A percentile compares a stretch with the other conserved stretches of the same genome.
Conservation (phyloP, 2,797 vertebrate species). For the Crenuchus spilurus region DNA sequence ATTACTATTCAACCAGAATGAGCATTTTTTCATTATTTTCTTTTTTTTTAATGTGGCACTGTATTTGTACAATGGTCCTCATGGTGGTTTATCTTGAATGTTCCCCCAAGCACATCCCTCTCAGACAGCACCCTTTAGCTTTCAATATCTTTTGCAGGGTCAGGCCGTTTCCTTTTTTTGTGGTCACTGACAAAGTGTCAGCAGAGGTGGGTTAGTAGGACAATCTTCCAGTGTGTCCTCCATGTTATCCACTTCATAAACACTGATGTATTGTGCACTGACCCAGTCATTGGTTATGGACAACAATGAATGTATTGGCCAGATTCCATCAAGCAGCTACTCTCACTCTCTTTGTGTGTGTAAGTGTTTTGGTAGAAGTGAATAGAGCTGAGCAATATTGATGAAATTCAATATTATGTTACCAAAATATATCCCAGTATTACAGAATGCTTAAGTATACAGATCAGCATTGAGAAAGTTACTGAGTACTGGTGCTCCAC, state of each 20-base stretch:
- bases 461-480: too few species aligned
- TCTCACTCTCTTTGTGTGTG: not conserved
- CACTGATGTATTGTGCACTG: not conserved
- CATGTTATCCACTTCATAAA: not conserved
- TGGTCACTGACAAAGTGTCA: conserved; percentile 19
- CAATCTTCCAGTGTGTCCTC: not conserved
- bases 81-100: not conserved
- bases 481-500: too few species aligned
- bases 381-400: not conserved
- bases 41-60: too few species aligned
- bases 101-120: not conserved
- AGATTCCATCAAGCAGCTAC: not conserved
- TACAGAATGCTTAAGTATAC: too few species aligned
- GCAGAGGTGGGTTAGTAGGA: not conserved
- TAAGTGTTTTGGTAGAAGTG: not conserved
- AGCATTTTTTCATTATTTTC: too few species aligned
- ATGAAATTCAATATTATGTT: too few species aligned
- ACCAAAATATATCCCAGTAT: too few species aligned
- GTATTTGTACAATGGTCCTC: too few species aligned
- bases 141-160: not conserved
- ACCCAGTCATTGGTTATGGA: not conserved
- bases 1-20: too few species aligned
- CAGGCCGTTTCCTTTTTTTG: not conserved
- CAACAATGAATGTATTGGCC: not conserved
- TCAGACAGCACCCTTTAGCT: not conserved